phyloP scores from a whole-genome alignment of 2,113 vertebrate genomes.

The Vicugna pacos region DNA sequence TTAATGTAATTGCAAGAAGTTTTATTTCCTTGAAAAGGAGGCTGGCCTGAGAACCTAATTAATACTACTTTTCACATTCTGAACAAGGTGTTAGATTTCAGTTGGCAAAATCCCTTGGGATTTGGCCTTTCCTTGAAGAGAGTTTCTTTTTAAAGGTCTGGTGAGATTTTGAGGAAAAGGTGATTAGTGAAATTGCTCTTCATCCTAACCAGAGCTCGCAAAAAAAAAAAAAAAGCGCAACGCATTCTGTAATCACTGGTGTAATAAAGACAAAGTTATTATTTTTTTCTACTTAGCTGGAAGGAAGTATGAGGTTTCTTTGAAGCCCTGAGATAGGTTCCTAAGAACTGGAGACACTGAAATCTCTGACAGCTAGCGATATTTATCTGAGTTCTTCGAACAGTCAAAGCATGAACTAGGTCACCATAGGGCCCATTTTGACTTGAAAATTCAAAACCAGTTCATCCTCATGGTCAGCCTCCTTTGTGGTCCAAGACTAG shows the following conservation, averaged over 20 bases:
- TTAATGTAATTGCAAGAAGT: slow-evolving; percentile 32
- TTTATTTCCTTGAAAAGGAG: slow-evolving; percentile 32
- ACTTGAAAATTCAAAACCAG: not conserved
- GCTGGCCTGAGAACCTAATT: not conserved
- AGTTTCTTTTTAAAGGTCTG: slow-evolving; percentile 53
- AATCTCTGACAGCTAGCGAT: not conserved
- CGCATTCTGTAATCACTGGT: not conserved
- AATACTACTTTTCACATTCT: slow-evolving; percentile 31
- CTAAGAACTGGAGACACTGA: not conserved
- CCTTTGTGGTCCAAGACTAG: not conserved
- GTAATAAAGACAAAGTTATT: slow-evolving; percentile 62
- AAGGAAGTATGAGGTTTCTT: slow-evolving; percentile 24
- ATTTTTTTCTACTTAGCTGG: slow-evolving; percentile 42
- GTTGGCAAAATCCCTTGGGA: not conserved
- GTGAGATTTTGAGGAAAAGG: slow-evolving; percentile 53
- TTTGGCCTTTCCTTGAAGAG: not conserved
- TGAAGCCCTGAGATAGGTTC: not conserved
- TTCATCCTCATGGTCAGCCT: not conserved
- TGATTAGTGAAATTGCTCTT: slow-evolving; percentile 60
- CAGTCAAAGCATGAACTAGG: not conserved
- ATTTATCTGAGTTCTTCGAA: slow-evolving; percentile 52
- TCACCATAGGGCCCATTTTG: not conserved
- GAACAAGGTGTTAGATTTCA: not conserved
- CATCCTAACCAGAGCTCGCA: not conserved
- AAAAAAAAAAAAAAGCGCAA: not conserved